These are phyloP conservation scores for Sinella curviseta DNA, from an alignment of 1,140 invertebrate genomes.

Conservation along the genomic window DNA sequence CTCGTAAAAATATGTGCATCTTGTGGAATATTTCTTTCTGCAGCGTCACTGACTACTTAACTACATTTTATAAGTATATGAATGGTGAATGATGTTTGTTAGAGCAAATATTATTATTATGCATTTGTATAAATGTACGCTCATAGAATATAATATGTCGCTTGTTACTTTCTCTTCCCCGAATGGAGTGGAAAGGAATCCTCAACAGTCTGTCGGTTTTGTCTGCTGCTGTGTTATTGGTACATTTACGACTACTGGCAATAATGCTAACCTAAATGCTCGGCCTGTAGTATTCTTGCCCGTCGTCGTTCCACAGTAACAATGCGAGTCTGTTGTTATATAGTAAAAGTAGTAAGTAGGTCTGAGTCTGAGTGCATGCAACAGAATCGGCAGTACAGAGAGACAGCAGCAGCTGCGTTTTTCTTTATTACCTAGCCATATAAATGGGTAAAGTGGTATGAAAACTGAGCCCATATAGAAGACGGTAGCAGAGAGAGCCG, in stretches of 20 bases:
- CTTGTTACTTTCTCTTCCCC: not conserved
- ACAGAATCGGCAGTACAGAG: not conserved
- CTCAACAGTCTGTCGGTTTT: not conserved
- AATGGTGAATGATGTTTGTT: not conserved
- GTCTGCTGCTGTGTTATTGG: not conserved
- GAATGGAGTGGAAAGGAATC: not conserved
- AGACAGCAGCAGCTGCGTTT: conserved; percentile 1
- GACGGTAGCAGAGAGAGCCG: not conserved
- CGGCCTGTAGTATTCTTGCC: not conserved
- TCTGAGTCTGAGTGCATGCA: not conserved
- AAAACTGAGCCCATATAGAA: not conserved
- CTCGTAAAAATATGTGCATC: not conserved
- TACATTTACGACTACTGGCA: not conserved
- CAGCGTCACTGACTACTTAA: not conserved
- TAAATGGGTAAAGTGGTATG: not conserved
- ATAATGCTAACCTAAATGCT: not conserved
- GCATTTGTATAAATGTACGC: not conserved
- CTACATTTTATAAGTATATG: not conserved
- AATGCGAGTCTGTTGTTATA: not conserved
- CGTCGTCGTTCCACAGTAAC: not conserved
- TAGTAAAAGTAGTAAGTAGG: not conserved
- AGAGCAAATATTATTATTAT: not conserved
- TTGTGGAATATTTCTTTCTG: no score
- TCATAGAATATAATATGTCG: not conserved
- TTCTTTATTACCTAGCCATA: not conserved